A percentile compares a stretch with the other conserved stretches of the same genome.
These are phyloP conservation scores for Habropoda laboriosa DNA, from an alignment of 1,140 invertebrate species.

Conservation along the genomic window DNA sequence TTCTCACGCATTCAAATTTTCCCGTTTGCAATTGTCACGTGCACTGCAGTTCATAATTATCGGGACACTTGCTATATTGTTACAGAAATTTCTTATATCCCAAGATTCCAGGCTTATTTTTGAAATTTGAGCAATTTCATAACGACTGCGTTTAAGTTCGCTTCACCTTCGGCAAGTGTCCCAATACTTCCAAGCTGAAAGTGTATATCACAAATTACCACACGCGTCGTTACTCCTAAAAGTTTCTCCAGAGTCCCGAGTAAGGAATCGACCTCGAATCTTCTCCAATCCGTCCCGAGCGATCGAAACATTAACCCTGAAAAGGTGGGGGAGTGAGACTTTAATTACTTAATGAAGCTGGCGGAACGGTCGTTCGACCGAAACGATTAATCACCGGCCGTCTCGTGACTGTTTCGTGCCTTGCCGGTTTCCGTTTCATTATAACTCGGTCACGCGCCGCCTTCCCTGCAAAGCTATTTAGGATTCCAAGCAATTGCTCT, in stretches of 20 bases:
- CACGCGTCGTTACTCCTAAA: not conserved
- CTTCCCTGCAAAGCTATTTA: conserved; percentile 44
- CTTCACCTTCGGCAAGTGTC: too few species aligned
- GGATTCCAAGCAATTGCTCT: conserved; percentile 61
- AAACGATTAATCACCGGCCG: conserved; percentile 56
- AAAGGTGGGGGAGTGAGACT: conserved; percentile 2
- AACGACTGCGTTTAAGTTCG: too few species aligned
- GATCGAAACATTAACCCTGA: conserved; percentile 8
- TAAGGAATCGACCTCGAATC: not conserved
- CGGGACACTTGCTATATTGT: too few species aligned
- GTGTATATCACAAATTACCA: too few species aligned
- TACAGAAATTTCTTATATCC: too few species aligned
- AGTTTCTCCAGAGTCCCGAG: not conserved
- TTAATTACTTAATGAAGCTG: conserved; percentile 64
- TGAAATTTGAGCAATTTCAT: too few species aligned
- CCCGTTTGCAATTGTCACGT: too few species aligned
- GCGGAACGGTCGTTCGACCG: conserved; percentile 29
- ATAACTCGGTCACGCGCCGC: conserved; percentile 47
- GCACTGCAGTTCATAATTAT: too few species aligned
- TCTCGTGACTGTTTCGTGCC: conserved; percentile 42
- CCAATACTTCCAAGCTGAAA: too few species aligned
- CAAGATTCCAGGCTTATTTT: too few species aligned
- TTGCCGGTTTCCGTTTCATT: conserved; percentile 50
- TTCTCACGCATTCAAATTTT: too few species aligned
- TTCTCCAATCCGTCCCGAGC: not conserved